Evolutionary conservation across 1,140 invertebrate species (phyloP).

Genomic region (Anoplophora glabripennis): DNA sequence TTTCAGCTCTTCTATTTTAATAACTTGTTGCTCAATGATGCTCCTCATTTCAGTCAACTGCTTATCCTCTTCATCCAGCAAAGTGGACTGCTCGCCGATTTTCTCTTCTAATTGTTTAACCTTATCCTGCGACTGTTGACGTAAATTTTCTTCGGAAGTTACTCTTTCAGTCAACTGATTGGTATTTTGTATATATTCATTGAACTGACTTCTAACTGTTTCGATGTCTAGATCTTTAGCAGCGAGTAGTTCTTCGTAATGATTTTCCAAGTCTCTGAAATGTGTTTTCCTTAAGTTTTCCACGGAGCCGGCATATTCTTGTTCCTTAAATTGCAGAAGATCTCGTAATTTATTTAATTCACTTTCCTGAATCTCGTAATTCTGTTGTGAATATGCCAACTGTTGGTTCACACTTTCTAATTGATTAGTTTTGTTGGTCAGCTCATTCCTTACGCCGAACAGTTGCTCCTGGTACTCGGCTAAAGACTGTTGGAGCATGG

Average conservation of each 20-base stretch:
- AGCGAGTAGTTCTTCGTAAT: constrained; percentile 35
- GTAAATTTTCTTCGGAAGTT: constrained; percentile 13
- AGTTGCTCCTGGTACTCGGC: constrained; percentile 19
- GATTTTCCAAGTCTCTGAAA: constrained; percentile 25
- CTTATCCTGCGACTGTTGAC: constrained; percentile 16
- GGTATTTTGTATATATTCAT: constrained; percentile 15
- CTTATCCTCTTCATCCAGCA: constrained; percentile 56
- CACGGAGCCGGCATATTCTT: constrained; percentile 24
- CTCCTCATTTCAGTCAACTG: constrained; percentile 53
- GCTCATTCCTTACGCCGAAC: constrained; percentile 8
- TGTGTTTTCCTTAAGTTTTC: constrained; percentile 27
- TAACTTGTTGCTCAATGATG: constrained; percentile 62
- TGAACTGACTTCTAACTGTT: constrained; percentile 20
- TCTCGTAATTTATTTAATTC: constrained; percentile 25
- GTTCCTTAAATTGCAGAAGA: constrained; percentile 25
- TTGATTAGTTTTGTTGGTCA: constrained; percentile 20
- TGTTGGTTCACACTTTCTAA: constrained; percentile 24
- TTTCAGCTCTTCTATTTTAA: constrained; percentile 65
- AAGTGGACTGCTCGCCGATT: constrained; percentile 54
- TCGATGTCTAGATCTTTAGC: constrained; percentile 31
- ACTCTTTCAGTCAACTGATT: constrained; percentile 26
- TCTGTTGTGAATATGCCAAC: constrained; percentile 25
- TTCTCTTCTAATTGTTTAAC: constrained; percentile 27
- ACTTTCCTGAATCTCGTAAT: constrained; percentile 10
- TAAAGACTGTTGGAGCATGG: constrained; percentile 9